phyloP scores from a whole-genome alignment of 1,140 invertebrate species.

The Euwallacea similis region DNA sequence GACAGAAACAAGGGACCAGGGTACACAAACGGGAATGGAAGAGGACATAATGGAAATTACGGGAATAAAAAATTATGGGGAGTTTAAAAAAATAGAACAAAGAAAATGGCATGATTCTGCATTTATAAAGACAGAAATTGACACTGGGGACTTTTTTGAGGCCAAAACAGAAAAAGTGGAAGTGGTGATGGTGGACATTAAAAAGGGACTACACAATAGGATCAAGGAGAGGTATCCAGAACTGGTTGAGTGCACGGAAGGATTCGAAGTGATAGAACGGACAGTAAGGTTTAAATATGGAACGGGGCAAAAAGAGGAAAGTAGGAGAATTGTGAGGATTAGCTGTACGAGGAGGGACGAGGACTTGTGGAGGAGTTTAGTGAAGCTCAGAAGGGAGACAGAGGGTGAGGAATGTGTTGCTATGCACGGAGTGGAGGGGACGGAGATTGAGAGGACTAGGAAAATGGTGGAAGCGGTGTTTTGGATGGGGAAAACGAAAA shows the following conservation, averaged over 20 bases:
- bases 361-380: neutral
- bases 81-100: too few species aligned
- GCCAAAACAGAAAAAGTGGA: neutral
- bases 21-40: too few species aligned
- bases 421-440: neutral
- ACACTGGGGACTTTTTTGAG: slow-evolving; percentile 7
- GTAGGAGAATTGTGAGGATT: slow-evolving; percentile 1
- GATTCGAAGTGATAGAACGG: neutral
- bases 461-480: slow-evolving; percentile 15
- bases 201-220: neutral
- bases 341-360: neutral
- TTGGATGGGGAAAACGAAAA: slow-evolving; percentile 1
- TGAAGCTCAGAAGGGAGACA: neutral
- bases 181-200: slow-evolving; percentile 11
- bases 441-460: neutral
- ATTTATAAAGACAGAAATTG: neutral
- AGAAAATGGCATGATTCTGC: neutral
- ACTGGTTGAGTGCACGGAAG: neutral
- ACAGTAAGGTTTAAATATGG: too few species aligned
- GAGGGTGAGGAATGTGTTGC: neutral
- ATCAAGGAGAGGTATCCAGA: slow-evolving; percentile 13
- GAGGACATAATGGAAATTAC: neutral
- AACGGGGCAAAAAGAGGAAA: neutral
- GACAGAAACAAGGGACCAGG: too few species aligned
- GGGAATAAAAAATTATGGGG: neutral